Percentiles rank a stretch among this genome's conserved stretches.
Conservation (phyloP, 2,797 vertebrate species). For the Delichon dasypus region DNA sequence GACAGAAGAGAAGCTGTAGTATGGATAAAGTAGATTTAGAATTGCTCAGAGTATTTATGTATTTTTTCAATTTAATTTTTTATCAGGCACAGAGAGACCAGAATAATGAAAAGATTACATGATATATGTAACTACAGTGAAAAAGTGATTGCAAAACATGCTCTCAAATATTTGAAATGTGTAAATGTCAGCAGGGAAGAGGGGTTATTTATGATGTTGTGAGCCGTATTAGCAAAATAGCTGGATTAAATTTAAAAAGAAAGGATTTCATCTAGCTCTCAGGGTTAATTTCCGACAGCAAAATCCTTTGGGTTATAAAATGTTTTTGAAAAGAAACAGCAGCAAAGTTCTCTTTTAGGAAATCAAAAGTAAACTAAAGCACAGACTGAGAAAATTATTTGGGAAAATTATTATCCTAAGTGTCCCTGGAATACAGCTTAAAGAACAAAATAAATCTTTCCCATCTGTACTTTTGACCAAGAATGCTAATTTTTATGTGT, state of each 20-base stretch:
- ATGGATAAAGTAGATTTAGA: background rate
- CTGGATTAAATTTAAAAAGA: background rate
- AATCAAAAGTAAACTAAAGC: background rate
- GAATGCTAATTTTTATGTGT: background rate
- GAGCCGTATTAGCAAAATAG: background rate
- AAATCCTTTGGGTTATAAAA: background rate
- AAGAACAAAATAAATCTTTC: background rate
- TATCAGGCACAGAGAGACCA: background rate
- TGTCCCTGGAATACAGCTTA: background rate
- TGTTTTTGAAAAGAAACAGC: background rate
- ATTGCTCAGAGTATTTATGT: background rate
- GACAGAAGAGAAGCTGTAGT: background rate
- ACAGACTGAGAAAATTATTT: background rate
- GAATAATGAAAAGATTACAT: conserved; percentile 5
- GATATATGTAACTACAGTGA: background rate
- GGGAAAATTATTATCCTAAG: background rate
- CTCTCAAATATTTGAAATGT: conserved; percentile 11
- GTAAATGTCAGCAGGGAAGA: background rate
- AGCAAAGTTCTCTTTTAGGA: background rate
- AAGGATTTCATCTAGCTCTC: background rate
- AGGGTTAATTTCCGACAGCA: background rate
- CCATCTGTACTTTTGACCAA: background rate
- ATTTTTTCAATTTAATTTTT: conserved; percentile 23
- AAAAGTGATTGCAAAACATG: background rate
- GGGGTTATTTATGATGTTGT: background rate